Evolutionary conservation across 1,140 invertebrate species (phyloP), one percentile per base, ranked within the genome.

Genomic region (Neoseiulus cucumeris): DNA sequence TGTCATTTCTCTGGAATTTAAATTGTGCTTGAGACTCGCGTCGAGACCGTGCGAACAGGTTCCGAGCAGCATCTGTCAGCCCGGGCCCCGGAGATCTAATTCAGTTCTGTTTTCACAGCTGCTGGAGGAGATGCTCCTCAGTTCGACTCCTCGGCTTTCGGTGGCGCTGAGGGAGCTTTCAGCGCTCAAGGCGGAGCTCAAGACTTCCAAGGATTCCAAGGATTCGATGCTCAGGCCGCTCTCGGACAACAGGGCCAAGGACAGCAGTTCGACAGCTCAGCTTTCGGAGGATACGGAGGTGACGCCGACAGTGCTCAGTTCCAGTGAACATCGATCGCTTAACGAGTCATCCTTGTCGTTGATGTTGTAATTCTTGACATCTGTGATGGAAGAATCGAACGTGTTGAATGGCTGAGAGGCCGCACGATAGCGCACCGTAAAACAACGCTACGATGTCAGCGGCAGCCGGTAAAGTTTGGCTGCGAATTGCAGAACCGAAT

Each of bases 151-250:
- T 59, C 51, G 22, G 51, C 51, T 25, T 59, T 59, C 33, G 51
- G 51, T 14, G 51, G 14, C 22, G 51, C 25, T 25, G 51, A 25
- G 14, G 51, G 25, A 14, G 51, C 51, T 20, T 59, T 59, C 22
- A 20, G 51, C 5, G 51, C 51, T 9, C 51, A 59, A 17, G 22
- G 22, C 5, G 51, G 51, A 17, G 51, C 14, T 59, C 51, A 59
- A 33, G 51, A 59, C 9, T 59, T 59, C 51, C 22, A n/a, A 5
- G 51, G 51, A n/a, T 59, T 59, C 51, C 51, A 59, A 33, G 51
- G 51, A 25, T 59, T 59, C 22, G 51, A 59, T 29, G 51, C 51
- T 25, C 25, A 25, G 14, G 51, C 25, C 14, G 51, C 17, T 25
- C 22, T 29, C 25, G 51, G 14, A n/a, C 25, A 14, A 25, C 51